Evolutionary conservation across 1,140 invertebrate species (phyloP), one percentile per base, ranked within the genome.

Genomic region (Drosophila saltans): DNA sequence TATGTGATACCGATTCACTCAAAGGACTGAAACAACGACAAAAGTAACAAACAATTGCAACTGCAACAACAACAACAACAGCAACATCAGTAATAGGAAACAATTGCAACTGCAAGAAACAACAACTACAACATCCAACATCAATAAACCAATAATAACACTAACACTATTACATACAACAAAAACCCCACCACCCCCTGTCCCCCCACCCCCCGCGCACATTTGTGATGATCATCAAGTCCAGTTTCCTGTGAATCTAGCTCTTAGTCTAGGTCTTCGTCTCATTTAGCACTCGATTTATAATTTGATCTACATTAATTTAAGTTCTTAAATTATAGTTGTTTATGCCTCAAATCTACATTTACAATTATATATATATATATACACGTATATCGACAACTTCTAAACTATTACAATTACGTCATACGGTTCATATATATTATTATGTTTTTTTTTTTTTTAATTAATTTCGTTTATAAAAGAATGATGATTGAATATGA

Each of bases 1-100:
- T 96, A 97, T 93, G 95, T 97, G 79, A 97, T 98, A 93, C 95
- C 97, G 70, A 94, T 98, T 74, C 96, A 98, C 94, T 93, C 94
- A 72, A 94, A 94, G 88, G 88, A 92, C 81, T 92, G 84, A 91
- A 91, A 90, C 79, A 91, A 75, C 66, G 75, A 59, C 57, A 59
- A 59, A 36, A 82, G 56, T 64, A 75, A 69, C 67, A 68, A 60
- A 77, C 63, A 72, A 62, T 52, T 66, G 26, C 41, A 65, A 66
- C 16, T 16, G 16, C 60, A 75, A 61, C 52, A 80, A 67, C 52
- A 64, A 69, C 40, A 63, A 52, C 65, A 75, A 69, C 73, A 83
- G 68, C 70, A 78, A 55, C 5, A 64, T 69, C 52, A 52, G 45
- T 26, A 68, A 71, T 40, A 75, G 62, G 40, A 79, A 72, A 61